Percentiles rank a stretch among this genome's conserved stretches.
These are phyloP conservation scores for Laothoe populi DNA, from an alignment of 2,888 invertebrate species.

Conservation along the genomic window DNA sequence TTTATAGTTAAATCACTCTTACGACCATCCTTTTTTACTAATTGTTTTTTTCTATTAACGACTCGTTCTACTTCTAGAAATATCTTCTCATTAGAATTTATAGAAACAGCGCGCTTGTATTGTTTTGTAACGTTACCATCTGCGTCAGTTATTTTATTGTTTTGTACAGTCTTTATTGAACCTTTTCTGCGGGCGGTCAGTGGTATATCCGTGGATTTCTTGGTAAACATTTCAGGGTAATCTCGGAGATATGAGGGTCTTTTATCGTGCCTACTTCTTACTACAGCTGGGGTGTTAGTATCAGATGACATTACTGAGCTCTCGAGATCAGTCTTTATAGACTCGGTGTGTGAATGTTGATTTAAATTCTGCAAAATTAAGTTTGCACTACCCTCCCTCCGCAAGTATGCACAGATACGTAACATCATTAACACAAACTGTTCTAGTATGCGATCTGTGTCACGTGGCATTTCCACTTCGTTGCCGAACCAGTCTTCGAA, in stretches of 20 bases:
- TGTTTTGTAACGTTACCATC: conserved; percentile 20
- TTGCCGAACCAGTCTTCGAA: conserved; percentile 69
- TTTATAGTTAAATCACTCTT: background rate
- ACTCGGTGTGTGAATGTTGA: conserved; percentile 34
- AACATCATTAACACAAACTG: conserved; percentile 74
- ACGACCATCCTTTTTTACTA: background rate
- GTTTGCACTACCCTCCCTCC: conserved; percentile 48
- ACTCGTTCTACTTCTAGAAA: conserved; percentile 13
- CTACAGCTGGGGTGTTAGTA: conserved; percentile 60
- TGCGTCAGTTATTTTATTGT: background rate
- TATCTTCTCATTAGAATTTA: conserved; percentile 6
- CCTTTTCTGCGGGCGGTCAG: background rate
- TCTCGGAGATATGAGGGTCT: conserved; percentile 69
- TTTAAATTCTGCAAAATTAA: conserved; percentile 43
- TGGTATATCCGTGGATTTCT: conserved; percentile 51
- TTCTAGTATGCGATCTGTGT: conserved; percentile 73
- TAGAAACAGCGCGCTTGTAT: background rate
- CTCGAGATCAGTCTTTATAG: conserved; percentile 39
- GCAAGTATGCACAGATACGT: conserved; percentile 62
- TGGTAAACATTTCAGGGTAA: conserved; percentile 76
- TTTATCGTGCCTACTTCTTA: conserved; percentile 58
- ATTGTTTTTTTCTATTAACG: conserved; percentile 2
- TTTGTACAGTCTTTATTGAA: conserved; percentile 1
- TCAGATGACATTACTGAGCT: conserved; percentile 40
- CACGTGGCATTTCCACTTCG: conserved; percentile 67